Evolutionary conservation across 2,797 vertebrate species (phyloP).

Genomic region (Clarias platycephalus): DNA sequence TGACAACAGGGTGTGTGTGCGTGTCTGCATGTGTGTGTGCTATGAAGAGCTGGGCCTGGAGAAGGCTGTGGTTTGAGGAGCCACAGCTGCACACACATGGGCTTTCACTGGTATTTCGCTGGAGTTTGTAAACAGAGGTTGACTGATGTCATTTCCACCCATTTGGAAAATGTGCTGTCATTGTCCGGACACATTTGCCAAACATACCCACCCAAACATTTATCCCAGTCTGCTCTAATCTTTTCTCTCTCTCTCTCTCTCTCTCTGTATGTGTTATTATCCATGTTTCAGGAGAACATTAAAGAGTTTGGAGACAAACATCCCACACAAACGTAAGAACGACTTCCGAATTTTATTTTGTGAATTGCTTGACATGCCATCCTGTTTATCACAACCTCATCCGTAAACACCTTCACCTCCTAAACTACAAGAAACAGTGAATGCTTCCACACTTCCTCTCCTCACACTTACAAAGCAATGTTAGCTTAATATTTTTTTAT

Average conservation of each 20-base stretch:
- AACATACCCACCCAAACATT: constrained; percentile 65
- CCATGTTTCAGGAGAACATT: constrained; percentile 86
- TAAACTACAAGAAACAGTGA: neutral
- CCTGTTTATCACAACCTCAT: constrained; percentile 6
- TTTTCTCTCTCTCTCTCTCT: constrained; percentile 56
- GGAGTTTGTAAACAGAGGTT: constrained; percentile 72
- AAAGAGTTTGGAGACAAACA: constrained; percentile 96
- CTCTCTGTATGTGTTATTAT: constrained; percentile 69
- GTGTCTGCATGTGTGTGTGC: constrained; percentile 29
- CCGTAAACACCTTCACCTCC: neutral
- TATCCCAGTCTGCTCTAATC: constrained; percentile 59
- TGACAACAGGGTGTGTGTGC: constrained; percentile 29
- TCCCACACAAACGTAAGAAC: constrained; percentile 90
- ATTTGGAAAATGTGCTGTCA: constrained; percentile 81
- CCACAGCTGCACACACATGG: constrained; percentile 68
- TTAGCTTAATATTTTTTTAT: neutral
- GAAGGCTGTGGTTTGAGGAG: constrained; percentile 54
- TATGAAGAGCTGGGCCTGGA: constrained; percentile 37
- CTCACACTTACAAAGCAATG: neutral
- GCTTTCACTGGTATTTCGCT: constrained; percentile 69
- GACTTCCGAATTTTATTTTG: constrained; percentile 54
- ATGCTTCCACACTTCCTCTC: neutral
- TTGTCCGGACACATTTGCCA: constrained; percentile 76
- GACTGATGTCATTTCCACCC: constrained; percentile 80
- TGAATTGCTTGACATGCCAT: constrained; percentile 12